Base-by-base conservation (phyloP, 2,113 vertebrate genomes). In the Okapia johnstoni region DNA sequence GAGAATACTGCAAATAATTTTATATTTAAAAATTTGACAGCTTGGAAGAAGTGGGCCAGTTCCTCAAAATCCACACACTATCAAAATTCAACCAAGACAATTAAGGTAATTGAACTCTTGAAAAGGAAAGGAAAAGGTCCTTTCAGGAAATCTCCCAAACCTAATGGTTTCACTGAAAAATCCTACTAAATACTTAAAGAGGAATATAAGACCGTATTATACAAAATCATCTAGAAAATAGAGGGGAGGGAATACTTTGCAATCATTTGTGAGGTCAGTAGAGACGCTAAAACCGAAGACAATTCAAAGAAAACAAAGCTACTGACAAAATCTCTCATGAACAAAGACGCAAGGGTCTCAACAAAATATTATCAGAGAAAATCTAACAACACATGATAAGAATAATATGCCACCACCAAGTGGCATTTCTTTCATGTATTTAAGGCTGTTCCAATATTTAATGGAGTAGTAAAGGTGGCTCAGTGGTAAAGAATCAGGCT, bases 31-130 rank as follows among this genome's bases (percentile, higher is more conserved):
- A 88, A 81, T 93, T 66, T 28, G 36, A 84, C 13, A 48, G n/a
- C 40, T 57, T 89, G 36, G 30, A 60, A 92, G 30, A 60, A 94
- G 91, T 3, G 26, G 19, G 43, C 43, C 58, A 36, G 28, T 88
- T 85, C 28, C 23, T 95, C 76, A 60, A 87, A 92, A 94, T 55
- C 19, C 12, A 83, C 55, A 26, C 66, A 91, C 21, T 81, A 84
- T 28, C 61, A 94, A 98, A 92, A 76, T 94, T 85, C 25, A 93
- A 95, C 25, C 73, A 63, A 84, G 46, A 84, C 23, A 48, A 23
- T 77, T 60, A 36, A 93, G 8, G 26, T 81, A 81, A 92, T 14
- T 58, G 17, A 95, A 33, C 13, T 58, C 2, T 40, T 52, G 23
- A 83, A 55, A 83, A 83, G 23, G 23, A 85, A 85, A n/a, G 70